Percentiles rank a stretch among this genome's conserved stretches.
Evolutionary conservation across 2,888 invertebrate species (phyloP).

Genomic region (Terebella lapidaria): DNA sequence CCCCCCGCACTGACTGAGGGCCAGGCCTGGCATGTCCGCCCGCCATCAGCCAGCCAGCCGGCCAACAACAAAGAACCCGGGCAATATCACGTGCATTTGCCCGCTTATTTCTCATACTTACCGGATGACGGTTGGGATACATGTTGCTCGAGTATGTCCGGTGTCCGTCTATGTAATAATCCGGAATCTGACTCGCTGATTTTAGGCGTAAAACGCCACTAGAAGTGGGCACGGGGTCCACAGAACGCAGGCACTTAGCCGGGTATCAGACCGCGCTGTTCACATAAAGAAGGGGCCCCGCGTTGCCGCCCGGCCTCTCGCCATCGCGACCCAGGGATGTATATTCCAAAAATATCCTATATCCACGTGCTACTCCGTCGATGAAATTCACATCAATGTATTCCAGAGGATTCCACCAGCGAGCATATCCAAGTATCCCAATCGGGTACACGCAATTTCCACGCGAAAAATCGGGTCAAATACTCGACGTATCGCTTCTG

Average conservation of each 20-base stretch:
- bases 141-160: conserved; percentile 19
- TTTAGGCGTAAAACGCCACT: background rate
- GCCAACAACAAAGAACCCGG: background rate
- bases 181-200: background rate
- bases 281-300: background rate
- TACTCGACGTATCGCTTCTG: too few species aligned
- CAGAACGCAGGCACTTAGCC: background rate
- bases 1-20: background rate
- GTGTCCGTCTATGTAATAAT: background rate
- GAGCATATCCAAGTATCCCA: too few species aligned
- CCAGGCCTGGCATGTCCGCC: background rate
- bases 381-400: too few species aligned
- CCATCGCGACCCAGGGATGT: background rate
- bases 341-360: too few species aligned
- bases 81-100: background rate
- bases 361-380: too few species aligned
- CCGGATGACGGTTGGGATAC: conserved; percentile 47
- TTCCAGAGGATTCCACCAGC: too few species aligned
- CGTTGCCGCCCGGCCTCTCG: background rate
- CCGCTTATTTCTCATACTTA: conserved; percentile 26
- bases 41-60: background rate
- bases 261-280: background rate
- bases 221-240: background rate
- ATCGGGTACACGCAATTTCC: too few species aligned
- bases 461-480: too few species aligned